Base-by-base conservation (phyloP, 2,888 invertebrate genomes). In the Prosapia bicincta region DNA sequence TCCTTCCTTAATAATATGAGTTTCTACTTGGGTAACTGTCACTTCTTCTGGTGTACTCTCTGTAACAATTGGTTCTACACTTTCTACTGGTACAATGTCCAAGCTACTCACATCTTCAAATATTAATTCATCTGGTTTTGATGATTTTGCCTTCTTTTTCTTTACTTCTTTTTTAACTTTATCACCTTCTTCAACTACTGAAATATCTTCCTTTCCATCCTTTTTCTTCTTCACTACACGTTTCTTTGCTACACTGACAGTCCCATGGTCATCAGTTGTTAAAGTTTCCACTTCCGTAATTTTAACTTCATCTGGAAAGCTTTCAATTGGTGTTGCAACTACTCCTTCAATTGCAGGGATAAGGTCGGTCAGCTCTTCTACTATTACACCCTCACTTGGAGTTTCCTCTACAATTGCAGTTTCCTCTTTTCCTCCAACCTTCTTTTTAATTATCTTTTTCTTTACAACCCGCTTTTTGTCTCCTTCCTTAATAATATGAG, bases 11-110 rank as follows among this genome's bases (percentile, higher is more conserved):
- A 74, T 65, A 30, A 76, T 78, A 66, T 26, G 72, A 32, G 54
- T 75, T 78, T 81, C 79, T 76, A 83, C 79, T n/a, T 82, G 74
- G 7, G 75, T 84, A 83, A 86, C 85, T 7, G 87, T 86, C 79
- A 84, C 78, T 28, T 87, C 83, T 83, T 86, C 87, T 82, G 87
- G 87, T 81, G 83, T 83, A 13, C 7, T 38, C 80, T 83, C 83
- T 82, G 67, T 32, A 43, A 69, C 24, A 38, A 54, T 54, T 70
- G 32, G 38, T 26, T 67, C 26, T 20, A 25, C 66, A 72, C 54
- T 26, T 54, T 54, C 72, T 30, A 72, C 66, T 66, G 72, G 72
- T 2, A 30, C 10, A 24, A 30, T 43, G 30, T 71, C 74, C 71
- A 71, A 43, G 26, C 43, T 26, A 2, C 30, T 24, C 0, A 72